A percentile compares a stretch with the other conserved stretches of the same genome.
Conservation (phyloP, 1,140 invertebrate species). For the Drosophila sucinea region DNA sequence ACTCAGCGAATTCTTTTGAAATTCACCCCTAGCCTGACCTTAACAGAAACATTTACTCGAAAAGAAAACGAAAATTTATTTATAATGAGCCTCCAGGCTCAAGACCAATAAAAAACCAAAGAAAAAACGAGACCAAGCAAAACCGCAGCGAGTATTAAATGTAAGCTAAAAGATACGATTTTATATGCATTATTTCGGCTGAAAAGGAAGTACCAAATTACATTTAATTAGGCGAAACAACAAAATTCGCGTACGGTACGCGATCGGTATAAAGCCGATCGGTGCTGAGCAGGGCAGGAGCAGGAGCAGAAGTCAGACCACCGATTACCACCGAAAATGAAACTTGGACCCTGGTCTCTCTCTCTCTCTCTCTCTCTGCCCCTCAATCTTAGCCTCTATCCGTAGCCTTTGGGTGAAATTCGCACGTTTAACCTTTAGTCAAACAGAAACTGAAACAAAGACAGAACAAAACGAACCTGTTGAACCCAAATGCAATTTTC, state of each 20-base stretch:
- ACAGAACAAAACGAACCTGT: constrained; percentile 66
- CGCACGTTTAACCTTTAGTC: constrained; percentile 82
- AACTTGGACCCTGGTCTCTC: constrained; percentile 38
- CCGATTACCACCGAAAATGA: constrained; percentile 76
- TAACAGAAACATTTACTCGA: constrained; percentile 34
- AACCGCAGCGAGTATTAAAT: constrained; percentile 60
- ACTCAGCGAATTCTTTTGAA: constrained; percentile 69
- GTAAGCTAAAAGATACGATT: constrained; percentile 78
- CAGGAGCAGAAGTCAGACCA: constrained; percentile 76
- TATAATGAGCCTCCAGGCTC: constrained; percentile 50
- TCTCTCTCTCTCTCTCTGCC: too few relatives aligned
- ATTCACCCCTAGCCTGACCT: constrained; percentile 36
- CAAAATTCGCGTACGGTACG: constrained; percentile 77
- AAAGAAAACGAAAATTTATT: constrained; percentile 80
- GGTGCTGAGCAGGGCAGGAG: constrained; percentile 12
- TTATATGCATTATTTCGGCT: constrained; percentile 82
- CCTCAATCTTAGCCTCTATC: constrained; percentile 19
- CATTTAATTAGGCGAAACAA: constrained; percentile 81
- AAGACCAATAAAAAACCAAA: neutral
- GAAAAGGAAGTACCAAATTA: constrained; percentile 83
- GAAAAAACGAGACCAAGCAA: neutral
- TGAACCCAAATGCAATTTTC: constrained; percentile 82
- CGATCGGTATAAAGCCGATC: constrained; percentile 26
- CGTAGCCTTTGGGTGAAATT: constrained; percentile 72
- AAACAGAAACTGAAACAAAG: constrained; percentile 54